A percentile compares a stretch with the other conserved stretches of the same genome.
phyloP scores from a whole-genome alignment of 2,113 vertebrate species.

The Scolopax mira region DNA sequence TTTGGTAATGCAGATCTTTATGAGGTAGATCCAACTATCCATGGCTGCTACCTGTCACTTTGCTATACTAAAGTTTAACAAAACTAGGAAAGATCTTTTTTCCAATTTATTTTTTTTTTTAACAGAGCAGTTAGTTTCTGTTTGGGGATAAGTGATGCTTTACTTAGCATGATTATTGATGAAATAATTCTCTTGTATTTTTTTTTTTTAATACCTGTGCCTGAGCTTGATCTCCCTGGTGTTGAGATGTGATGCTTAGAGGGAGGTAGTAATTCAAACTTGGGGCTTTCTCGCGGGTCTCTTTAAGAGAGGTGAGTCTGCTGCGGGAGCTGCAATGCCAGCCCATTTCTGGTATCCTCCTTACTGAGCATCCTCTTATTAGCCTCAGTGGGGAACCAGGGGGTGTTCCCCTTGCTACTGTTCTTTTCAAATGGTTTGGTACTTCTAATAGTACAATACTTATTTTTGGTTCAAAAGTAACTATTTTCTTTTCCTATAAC shows the following conservation, averaged over 20 bases:
- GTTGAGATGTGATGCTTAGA: background rate
- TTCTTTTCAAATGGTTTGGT: background rate
- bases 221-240: background rate
- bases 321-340: background rate
- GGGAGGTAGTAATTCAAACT: background rate
- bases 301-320: background rate
- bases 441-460: background rate
- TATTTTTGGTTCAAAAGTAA: background rate
- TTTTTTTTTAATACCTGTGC: background rate
- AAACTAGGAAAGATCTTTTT: background rate
- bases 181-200: background rate
- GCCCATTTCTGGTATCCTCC: background rate
- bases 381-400: background rate
- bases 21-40: background rate
- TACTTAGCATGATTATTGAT: background rate
- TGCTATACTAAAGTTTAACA: background rate
- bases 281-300: background rate
- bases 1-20: background rate
- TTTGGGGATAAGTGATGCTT: background rate
- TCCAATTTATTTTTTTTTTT: background rate
- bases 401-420: background rate
- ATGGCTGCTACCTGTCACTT: background rate
- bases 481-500: background rate
- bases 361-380: background rate
- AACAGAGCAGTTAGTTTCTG: background rate